phyloP scores from a whole-genome alignment of 2,888 invertebrate species.

The Itoplectis maculator region DNA sequence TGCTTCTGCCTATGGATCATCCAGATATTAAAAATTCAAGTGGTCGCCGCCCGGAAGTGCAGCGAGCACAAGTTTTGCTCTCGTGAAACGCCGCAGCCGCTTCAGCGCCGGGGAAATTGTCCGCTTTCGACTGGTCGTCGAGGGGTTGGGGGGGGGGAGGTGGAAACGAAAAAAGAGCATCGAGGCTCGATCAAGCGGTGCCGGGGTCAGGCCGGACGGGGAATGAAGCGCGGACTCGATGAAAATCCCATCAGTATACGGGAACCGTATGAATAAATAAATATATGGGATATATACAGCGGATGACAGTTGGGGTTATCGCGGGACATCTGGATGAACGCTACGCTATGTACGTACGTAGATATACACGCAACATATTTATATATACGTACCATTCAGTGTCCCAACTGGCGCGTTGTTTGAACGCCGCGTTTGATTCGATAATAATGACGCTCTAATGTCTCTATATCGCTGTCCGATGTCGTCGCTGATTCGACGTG shows the following conservation, averaged over 20 bases:
- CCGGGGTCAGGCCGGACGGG: conserved; percentile 26
- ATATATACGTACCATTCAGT: neutral
- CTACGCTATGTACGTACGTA: no score
- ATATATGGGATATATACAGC: conserved; percentile 36
- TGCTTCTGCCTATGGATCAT: conserved; percentile 60
- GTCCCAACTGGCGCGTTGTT: conserved; percentile 22
- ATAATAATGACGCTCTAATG: conserved; percentile 63
- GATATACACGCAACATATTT: no score
- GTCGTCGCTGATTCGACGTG: conserved; percentile 37
- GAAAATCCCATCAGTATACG: conserved; percentile 81
- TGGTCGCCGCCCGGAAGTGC: conserved; percentile 58
- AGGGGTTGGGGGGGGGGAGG: neutral
- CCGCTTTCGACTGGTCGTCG: conserved; percentile 42
- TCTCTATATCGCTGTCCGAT: conserved; percentile 45
- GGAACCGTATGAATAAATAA: conserved; percentile 80
- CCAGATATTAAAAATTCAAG: conserved; percentile 65
- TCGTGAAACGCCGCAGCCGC: conserved; percentile 54
- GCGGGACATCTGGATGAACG: conserved; percentile 48
- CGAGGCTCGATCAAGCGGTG: conserved; percentile 55
- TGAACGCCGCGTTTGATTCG: conserved; percentile 53
- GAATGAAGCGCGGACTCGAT: conserved; percentile 67
- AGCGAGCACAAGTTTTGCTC: conserved; percentile 58
- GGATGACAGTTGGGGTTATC: conserved; percentile 29
- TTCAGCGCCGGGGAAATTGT: conserved; percentile 47
- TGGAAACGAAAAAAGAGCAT: conserved; percentile 32